Conservation (phyloP, 2,113 vertebrate genomes). For the Platycercus adscitus region DNA sequence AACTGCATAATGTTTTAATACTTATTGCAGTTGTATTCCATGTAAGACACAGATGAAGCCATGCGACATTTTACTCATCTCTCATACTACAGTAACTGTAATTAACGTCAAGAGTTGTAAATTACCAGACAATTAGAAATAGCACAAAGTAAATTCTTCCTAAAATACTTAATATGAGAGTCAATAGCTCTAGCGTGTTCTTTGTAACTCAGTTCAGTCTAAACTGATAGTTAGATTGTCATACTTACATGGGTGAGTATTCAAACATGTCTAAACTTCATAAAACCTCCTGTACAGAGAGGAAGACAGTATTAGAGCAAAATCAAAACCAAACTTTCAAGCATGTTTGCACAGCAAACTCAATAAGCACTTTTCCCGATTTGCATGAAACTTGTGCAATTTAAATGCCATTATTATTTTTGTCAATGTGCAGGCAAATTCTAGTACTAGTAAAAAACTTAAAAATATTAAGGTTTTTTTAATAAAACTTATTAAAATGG, state of each 20-base stretch:
- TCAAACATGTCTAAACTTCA: constrained; percentile 3
- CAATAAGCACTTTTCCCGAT: not conserved
- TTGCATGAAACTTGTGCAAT: not conserved
- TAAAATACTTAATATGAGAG: not conserved
- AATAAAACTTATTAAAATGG: constrained; percentile 49
- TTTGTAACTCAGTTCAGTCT: not conserved
- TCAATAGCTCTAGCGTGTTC: not conserved
- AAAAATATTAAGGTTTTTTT: not conserved
- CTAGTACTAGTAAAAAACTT: not conserved
- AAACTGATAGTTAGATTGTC: not conserved
- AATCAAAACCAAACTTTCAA: not conserved
- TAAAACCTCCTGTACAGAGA: not conserved
- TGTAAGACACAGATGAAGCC: not conserved
- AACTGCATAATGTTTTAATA: not conserved
- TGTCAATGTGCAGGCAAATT: not conserved
- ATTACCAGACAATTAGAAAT: not conserved
- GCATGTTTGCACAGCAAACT: not conserved
- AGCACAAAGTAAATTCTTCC: not conserved
- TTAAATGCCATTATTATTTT: not conserved
- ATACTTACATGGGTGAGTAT: not conserved
- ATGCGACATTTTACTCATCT: not conserved
- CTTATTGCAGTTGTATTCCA: not conserved
- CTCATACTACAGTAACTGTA: not conserved
- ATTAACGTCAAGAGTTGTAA: not conserved
- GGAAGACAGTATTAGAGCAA: not conserved